Percentiles rank a stretch among this genome's conserved stretches.
Conservation (phyloP, 2,113 vertebrate genomes). For the Empidonax alnorum region DNA sequence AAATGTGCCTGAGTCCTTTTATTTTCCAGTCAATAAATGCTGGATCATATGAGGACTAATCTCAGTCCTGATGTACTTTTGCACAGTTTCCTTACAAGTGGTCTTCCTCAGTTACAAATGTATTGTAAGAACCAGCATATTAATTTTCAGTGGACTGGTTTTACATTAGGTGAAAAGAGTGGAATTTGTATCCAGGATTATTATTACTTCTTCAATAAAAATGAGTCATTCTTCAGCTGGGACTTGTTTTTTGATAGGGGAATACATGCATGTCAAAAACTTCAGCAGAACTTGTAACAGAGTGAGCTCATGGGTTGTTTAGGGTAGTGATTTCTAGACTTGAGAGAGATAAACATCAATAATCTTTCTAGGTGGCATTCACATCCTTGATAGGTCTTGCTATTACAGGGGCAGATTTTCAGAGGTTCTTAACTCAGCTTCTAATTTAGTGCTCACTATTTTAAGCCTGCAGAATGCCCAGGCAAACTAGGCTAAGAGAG, state of each 20-base stretch:
- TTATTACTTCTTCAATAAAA: neutral
- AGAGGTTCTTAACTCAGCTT: conserved; percentile 31
- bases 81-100: neutral
- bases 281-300: neutral
- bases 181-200: neutral
- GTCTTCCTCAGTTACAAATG: neutral
- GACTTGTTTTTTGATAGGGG: neutral
- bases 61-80: neutral
- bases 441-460: conserved; percentile 13
- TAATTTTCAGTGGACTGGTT: neutral
- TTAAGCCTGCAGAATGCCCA: neutral
- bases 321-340: neutral
- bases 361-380: neutral
- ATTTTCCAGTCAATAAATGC: neutral
- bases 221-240: neutral
- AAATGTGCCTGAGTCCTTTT: neutral
- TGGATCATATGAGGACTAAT: neutral
- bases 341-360: neutral
- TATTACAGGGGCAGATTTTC: conserved; percentile 33
- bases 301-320: neutral
- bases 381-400: neutral
- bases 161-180: neutral
- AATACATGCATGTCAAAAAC: neutral
- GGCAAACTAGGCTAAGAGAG: neutral
- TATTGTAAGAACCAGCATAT: neutral